Base-by-base conservation (phyloP, 2,797 vertebrate species). In the Phoxinus dragarum region DNA sequence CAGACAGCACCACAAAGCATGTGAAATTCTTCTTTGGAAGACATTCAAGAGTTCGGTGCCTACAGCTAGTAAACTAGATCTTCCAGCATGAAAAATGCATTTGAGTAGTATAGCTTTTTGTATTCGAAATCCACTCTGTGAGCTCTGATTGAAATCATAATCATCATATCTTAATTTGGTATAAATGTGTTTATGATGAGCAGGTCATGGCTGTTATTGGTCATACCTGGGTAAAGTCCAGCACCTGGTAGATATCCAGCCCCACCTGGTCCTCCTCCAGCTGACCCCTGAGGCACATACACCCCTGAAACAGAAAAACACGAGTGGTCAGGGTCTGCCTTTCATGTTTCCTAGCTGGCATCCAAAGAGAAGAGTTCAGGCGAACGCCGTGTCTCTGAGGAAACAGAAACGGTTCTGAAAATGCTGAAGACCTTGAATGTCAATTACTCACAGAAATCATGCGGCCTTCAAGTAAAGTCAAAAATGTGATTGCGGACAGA, bases 151-250 rank as follows among this genome's bases (percentile, higher is more conserved):
- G 34, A 56, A 56, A 76, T 56, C 49, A 16, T 68, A 68, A 38
- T 38, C 66, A 1, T 16, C 21, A 38, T 68, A 34, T 52, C 21
- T 44, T 47, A 10, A 64, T 44, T 79, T 79, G 36, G 40, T 44
- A 47, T 31, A 34, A 11, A 79, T n/a, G 17, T 16, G 11, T 64
- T 6, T 6, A 3, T 16, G 59, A 27, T 64, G n/a, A 31, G 61
- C 9, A 17, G 64, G 17, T 27, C 5, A 12, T 84, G n/a, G 34
- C 6, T 38, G 23, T 12, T 9, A 27, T 7, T 8, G 76, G 19
- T 84, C 52, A 91, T 93, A 96, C 95, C 95, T 94, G 94, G 95
- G 90, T 90, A 94, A 86, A 89, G 86, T 89, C 93, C 94, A 89
- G 91, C 88, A 84, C 94, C 92, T 73, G 82, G 87, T 77, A 84